phyloP scores from a whole-genome alignment of 2,797 vertebrate genomes.

The Catamblyrhynchus diadema region DNA sequence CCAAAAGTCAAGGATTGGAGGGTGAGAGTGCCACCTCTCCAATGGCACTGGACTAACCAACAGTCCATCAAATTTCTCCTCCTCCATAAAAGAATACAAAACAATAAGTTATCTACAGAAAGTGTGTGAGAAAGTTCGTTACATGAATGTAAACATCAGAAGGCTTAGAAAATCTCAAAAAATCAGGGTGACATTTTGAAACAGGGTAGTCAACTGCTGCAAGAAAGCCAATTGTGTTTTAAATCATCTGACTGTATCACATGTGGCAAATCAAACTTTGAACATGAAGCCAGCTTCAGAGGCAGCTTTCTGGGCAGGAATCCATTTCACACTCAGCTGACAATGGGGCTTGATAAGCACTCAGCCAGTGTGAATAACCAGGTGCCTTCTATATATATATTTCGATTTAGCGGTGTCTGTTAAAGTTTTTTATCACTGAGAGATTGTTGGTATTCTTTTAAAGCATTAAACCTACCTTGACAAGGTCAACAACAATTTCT shows the following conservation, averaged over 20 bases:
- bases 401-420: constrained; percentile 36
- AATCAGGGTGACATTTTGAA: not conserved
- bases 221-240: constrained; percentile 45
- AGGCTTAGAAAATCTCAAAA: too few relatives aligned
- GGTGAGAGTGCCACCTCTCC: too few relatives aligned
- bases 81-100: too few relatives aligned
- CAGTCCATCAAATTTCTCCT: too few relatives aligned
- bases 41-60: too few relatives aligned
- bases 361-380: constrained; percentile 25
- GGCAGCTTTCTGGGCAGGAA: constrained; percentile 49
- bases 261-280: constrained; percentile 50
- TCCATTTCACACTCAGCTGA: constrained; percentile 54
- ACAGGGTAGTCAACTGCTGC: constrained; percentile 1
- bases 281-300: not conserved
- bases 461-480: constrained; percentile 39
- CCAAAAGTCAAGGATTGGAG: too few relatives aligned
- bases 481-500: constrained; percentile 63
- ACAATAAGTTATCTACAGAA: too few relatives aligned
- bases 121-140: too few relatives aligned
- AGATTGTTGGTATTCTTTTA: constrained; percentile 32
- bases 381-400: constrained; percentile 40
- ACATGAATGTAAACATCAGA: too few relatives aligned
- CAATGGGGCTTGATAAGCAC: constrained; percentile 39
- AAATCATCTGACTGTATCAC: constrained; percentile 38
- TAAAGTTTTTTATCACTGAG: constrained; percentile 45